A percentile compares a stretch with the other conserved stretches of the same genome.
Evolutionary conservation across 2,797 vertebrate species (phyloP).

Genomic region (Mastacembelus armatus): DNA sequence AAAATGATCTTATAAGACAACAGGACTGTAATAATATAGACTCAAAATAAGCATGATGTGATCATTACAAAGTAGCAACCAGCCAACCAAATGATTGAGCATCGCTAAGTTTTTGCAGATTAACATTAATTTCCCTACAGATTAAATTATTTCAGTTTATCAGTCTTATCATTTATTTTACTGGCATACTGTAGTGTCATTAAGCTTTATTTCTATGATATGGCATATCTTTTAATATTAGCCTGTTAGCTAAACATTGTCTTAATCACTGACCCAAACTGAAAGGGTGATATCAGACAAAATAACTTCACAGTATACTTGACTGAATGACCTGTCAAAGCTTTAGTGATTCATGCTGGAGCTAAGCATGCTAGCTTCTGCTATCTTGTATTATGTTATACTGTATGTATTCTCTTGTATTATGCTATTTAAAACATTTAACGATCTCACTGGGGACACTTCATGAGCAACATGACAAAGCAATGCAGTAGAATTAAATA

Average conservation of each 20-base stretch:
- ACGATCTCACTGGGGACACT: constrained; percentile 1
- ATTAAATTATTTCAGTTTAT: neutral
- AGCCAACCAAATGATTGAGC: too few relatives aligned
- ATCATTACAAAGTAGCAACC: neutral
- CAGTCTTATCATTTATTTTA: neutral
- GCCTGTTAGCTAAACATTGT: constrained; percentile 1
- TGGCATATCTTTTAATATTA: constrained; percentile 1
- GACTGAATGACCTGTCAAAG: neutral
- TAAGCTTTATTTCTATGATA: constrained; percentile 1
- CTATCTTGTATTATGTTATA: constrained; percentile 10
- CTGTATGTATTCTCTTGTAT: too few relatives aligned
- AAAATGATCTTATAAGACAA: neutral
- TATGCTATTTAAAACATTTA: constrained; percentile 8
- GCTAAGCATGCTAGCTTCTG: constrained; percentile 6
- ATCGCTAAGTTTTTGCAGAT: too few relatives aligned
- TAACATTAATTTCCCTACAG: constrained; percentile 5
- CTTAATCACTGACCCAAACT: constrained; percentile 19
- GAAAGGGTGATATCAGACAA: constrained; percentile 6
- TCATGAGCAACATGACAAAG: constrained; percentile 9
- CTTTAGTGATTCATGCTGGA: constrained; percentile 3
- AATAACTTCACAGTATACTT: constrained; percentile 10
- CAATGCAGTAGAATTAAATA: constrained; percentile 12
- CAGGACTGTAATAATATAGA: neutral
- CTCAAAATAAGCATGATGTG: too few relatives aligned
- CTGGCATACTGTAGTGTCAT: constrained; percentile 1